Evolutionary conservation across 1,140 invertebrate genomes (phyloP).

Genomic region (Dinothrombium tinctorium): DNA sequence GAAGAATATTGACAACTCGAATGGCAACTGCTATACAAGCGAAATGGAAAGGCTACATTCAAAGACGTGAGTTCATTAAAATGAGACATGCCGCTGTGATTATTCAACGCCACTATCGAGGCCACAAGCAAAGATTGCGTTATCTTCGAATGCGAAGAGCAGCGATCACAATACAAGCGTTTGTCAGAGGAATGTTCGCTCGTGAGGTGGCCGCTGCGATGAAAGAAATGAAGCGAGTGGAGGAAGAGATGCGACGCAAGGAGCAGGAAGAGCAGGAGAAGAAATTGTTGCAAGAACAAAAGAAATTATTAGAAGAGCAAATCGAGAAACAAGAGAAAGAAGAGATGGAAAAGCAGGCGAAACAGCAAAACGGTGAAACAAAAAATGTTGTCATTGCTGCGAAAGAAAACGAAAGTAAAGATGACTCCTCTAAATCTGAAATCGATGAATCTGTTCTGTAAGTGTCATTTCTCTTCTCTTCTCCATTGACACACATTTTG

Average conservation of each 20-base stretch:
- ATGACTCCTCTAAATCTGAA: neutral
- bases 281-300: neutral
- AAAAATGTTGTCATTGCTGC: neutral
- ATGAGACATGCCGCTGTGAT: slow-evolving; percentile 42
- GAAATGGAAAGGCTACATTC: slow-evolving; percentile 35
- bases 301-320: neutral
- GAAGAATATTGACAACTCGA: slow-evolving; percentile 37
- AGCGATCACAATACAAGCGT: slow-evolving; percentile 66
- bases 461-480: neutral
- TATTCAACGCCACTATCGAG: slow-evolving; percentile 62
- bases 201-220: slow-evolving; percentile 50
- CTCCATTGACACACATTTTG: neutral
- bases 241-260: slow-evolving; percentile 32
- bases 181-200: slow-evolving; percentile 61
- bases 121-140: slow-evolving; percentile 54
- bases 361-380: neutral
- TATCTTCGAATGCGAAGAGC: slow-evolving; percentile 60
- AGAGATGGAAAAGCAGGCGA: slow-evolving; percentile 6
- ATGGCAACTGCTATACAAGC: slow-evolving; percentile 59
- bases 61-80: slow-evolving; percentile 39
- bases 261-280: slow-evolving; percentile 18
- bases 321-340: slow-evolving; percentile 15
- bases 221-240: slow-evolving; percentile 65
- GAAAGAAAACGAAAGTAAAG: neutral
- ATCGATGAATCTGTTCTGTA: slow-evolving; percentile 5